Percentiles rank a stretch among this genome's conserved stretches.
phyloP scores from a whole-genome alignment of 2,888 invertebrate species.

The Entomobrya proxima region DNA sequence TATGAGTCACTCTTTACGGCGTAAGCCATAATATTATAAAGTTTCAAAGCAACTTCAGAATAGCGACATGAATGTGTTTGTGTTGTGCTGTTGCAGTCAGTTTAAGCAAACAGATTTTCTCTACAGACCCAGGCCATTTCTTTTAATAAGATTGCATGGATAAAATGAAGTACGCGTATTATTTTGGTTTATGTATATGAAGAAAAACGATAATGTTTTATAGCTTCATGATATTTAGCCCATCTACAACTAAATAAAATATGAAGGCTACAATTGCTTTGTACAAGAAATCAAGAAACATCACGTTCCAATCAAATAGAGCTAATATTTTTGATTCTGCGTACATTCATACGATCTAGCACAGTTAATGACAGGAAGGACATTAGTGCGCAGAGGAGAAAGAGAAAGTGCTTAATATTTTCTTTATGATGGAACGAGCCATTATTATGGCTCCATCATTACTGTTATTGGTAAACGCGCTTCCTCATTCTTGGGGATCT shows the following conservation, averaged over 20 bases:
- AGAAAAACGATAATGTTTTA: too few relatives aligned
- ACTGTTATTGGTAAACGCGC: not conserved
- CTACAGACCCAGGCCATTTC: too few relatives aligned
- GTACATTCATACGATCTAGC: not conserved
- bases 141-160: too few relatives aligned
- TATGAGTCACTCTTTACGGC: not conserved
- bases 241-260: not conserved
- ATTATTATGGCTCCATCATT: constrained; percentile 3
- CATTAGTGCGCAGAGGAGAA: not conserved
- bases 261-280: not conserved
- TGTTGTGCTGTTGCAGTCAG: too few relatives aligned
- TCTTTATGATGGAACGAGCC: not conserved
- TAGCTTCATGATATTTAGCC: too few relatives aligned
- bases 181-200: too few relatives aligned
- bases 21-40: not conserved
- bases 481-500: constrained; percentile 9
- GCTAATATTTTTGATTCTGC: constrained; percentile 1
- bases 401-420: not conserved
- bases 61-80: not conserved
- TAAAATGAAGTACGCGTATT: too few relatives aligned
- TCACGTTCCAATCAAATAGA: constrained; percentile 42
- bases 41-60: not conserved
- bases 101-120: too few relatives aligned
- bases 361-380: not conserved
- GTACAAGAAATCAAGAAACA: not conserved